Conservation (phyloP, 92 coral and sea anemone genomes). For the Muricea muricata region DNA sequence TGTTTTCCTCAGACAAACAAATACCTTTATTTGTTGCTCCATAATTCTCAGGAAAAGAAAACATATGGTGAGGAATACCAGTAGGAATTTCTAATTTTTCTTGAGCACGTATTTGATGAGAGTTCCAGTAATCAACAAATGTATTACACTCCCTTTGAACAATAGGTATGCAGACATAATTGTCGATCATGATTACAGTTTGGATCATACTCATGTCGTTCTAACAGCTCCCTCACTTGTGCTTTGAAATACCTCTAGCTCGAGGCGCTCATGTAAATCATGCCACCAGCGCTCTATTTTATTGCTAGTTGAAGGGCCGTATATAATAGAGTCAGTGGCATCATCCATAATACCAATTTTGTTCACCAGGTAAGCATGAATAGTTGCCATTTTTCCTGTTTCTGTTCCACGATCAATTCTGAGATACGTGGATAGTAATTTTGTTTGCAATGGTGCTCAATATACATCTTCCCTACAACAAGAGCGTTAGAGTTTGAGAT, state of each 20-base stretch:
- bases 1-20: slow-evolving; percentile 48
- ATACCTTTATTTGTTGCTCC: slow-evolving; percentile 62
- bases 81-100: too few species aligned
- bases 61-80: slow-evolving; percentile 76
- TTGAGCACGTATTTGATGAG: too few species aligned
- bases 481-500: neutral
- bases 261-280: slow-evolving; percentile 22
- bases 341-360: neutral
- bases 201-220: slow-evolving; percentile 53
- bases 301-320: slow-evolving; percentile 66
- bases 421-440: neutral
- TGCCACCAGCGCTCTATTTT: slow-evolving; percentile 52
- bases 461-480: neutral
- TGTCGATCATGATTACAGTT: slow-evolving; percentile 51
- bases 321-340: slow-evolving; percentile 51
- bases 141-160: slow-evolving; percentile 67
- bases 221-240: neutral
- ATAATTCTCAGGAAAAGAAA: slow-evolving; percentile 69
- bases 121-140: slow-evolving; percentile 66
- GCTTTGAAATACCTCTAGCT: neutral
- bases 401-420: neutral
- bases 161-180: slow-evolving; percentile 67
- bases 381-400: slow-evolving; percentile 47
- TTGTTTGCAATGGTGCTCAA: neutral
- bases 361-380: slow-evolving; percentile 10